Evolutionary conservation across 2,888 invertebrate genomes (phyloP).

Genomic region (Acronicta aceris): DNA sequence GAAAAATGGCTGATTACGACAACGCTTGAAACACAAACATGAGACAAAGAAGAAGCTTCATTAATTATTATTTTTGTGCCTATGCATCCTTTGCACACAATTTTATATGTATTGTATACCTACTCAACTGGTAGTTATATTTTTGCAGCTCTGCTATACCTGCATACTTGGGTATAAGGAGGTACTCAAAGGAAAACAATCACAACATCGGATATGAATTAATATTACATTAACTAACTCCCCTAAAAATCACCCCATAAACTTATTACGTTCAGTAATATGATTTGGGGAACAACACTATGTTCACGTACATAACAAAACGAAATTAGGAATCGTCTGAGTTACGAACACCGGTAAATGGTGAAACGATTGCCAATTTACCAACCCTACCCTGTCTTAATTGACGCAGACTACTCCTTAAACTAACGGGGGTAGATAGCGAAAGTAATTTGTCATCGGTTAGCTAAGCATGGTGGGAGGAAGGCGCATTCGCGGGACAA

Average conservation of each 20-base stretch:
- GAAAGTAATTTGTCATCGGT: constrained; percentile 88
- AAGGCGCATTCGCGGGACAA: constrained; percentile 61
- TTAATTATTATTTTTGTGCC: too few species aligned
- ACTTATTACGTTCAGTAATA: constrained; percentile 64
- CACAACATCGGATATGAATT: constrained; percentile 62
- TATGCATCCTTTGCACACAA: too few species aligned
- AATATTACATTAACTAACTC: constrained; percentile 64
- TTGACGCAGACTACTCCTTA: constrained; percentile 86
- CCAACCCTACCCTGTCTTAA: constrained; percentile 85
- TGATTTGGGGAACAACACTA: constrained; percentile 56
- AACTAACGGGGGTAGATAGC: constrained; percentile 81
- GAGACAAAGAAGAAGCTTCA: too few species aligned
- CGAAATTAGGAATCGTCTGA: constrained; percentile 81
- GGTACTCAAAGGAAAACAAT: constrained; percentile 58
- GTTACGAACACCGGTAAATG: constrained; percentile 81
- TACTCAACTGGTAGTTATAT: too few species aligned
- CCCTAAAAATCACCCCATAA: constrained; percentile 68
- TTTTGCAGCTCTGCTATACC: background rate
- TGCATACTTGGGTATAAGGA: constrained; percentile 14
- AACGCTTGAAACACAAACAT: too few species aligned
- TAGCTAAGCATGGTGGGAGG: constrained; percentile 79
- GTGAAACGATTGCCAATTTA: constrained; percentile 88
- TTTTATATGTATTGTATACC: too few species aligned
- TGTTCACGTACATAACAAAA: constrained; percentile 60
- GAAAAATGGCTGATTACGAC: background rate